Evolutionary conservation across 2,113 vertebrate genomes (phyloP).

Genomic region (Xiphorhynchus elegans): DNA sequence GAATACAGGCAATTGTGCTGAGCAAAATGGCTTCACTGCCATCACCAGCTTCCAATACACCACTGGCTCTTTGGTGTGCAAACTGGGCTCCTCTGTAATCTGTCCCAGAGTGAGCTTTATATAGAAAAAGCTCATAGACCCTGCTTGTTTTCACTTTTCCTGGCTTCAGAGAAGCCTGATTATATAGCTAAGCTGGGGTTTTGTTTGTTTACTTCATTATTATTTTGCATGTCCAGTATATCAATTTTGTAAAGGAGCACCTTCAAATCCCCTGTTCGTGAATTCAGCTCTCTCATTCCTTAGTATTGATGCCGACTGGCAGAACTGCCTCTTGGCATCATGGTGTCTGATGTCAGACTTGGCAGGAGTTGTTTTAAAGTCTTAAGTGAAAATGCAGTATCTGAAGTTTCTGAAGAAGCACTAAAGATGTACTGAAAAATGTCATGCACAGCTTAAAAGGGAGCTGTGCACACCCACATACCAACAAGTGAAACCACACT

Average conservation of each 20-base stretch:
- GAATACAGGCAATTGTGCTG: background rate
- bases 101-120: background rate
- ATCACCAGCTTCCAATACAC: background rate
- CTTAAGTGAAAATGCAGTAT: background rate
- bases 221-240: background rate
- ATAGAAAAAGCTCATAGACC: background rate
- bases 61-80: fast-evolving
- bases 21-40: background rate
- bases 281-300: background rate
- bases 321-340: background rate
- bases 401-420: background rate
- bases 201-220: background rate
- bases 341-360: background rate
- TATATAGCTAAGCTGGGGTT: background rate
- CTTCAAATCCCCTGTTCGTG: fast-evolving
- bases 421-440: background rate
- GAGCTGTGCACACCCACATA: background rate
- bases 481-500: background rate
- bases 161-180: background rate
- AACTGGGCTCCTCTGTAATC: background rate
- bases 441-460: background rate
- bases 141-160: background rate
- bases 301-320: background rate
- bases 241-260: background rate
- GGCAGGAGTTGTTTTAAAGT: background rate